Evolutionary conservation across 2,113 vertebrate species (phyloP), one percentile per base, ranked within the genome.

Genomic region (Neolamprologus brichardi): DNA sequence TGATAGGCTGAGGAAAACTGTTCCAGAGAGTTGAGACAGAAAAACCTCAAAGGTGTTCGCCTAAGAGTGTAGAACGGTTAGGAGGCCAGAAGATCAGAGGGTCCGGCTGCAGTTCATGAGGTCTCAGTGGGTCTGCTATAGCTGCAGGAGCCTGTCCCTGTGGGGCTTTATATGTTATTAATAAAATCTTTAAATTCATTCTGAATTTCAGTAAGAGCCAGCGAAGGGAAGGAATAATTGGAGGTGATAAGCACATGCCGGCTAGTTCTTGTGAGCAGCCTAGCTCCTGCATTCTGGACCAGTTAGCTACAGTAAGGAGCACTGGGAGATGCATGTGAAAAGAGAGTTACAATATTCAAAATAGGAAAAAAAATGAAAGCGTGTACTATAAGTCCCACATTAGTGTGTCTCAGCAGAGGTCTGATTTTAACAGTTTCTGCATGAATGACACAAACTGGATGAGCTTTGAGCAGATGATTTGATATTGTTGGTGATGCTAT

Each of bases 361-460:
- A 10, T 60, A 0, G 56, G 28, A 0, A 2, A 32, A 32, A 60
- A 15, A 56, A 56, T 15, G 1, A 58, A 17, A 60, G 56, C 8
- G 0, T 18, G 8, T 60, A 10, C 28, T 18, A 6, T 30, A 32
- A 60, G 0, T 60, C 28, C 56, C 15, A 60, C 28, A 30, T 32
- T 1, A 60, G 25, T 30, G 28, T 60, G 56, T 60, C 56, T 60
- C 56, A 60, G 4, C 56, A 60, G 56, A 32, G 28, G 28, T 60
- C 28, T 60, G 56, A 60, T 18, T 32, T 60, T 17, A 60, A 60
- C 28, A 32, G 56, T 30, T 60, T 60, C 25, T 60, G 25, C 28
- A 60, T 18, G 28, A 60, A 60, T 60, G 15, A 18, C 56, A 30
- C 25, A 60, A 60, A 30, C 56, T 18, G 56, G 15, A 60, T 60